Evolutionary conservation across 1,140 invertebrate genomes (phyloP).

Genomic region (Drosophila nebulosa): DNA sequence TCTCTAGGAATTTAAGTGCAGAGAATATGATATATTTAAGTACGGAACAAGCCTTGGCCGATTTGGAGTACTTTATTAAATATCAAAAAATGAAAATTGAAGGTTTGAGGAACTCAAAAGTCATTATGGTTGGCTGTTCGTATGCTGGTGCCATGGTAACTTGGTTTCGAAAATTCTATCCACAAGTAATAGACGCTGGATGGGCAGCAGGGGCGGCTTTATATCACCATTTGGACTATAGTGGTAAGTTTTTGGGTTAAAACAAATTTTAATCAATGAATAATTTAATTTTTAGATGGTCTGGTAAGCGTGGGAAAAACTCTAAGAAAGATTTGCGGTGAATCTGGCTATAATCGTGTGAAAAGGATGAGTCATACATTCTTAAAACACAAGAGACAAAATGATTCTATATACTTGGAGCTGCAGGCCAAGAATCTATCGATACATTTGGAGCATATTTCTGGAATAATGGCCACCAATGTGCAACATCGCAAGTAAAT

Average conservation of each 20-base stretch:
- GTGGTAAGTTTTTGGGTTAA: slow-evolving; percentile 6
- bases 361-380: neutral
- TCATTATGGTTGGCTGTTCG: slow-evolving; percentile 88
- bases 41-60: slow-evolving; percentile 87
- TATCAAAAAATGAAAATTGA: slow-evolving; percentile 81
- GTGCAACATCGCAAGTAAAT: slow-evolving; percentile 33
- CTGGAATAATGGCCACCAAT: neutral
- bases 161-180: slow-evolving; percentile 89
- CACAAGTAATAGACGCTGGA: slow-evolving; percentile 87
- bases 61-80: slow-evolving; percentile 86
- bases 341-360: slow-evolving; percentile 19
- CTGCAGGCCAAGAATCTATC: slow-evolving; percentile 2
- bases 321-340: slow-evolving; percentile 17
- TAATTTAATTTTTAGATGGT: neutral
- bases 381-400: slow-evolving; percentile 2
- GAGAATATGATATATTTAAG: slow-evolving; percentile 85
- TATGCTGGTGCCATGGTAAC: slow-evolving; percentile 89
- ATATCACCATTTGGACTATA: slow-evolving; percentile 29
- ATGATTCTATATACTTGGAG: neutral
- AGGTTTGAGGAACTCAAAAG: slow-evolving; percentile 60
- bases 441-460: neutral
- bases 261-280: neutral
- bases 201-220: slow-evolving; percentile 89
- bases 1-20: slow-evolving; percentile 81
- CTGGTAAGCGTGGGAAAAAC: slow-evolving; percentile 17